A percentile compares a stretch with the other conserved stretches of the same genome.
These are phyloP conservation scores for Sarcophaga caerulescens DNA, from an alignment of 2,888 invertebrate species.

Conservation along the genomic window DNA sequence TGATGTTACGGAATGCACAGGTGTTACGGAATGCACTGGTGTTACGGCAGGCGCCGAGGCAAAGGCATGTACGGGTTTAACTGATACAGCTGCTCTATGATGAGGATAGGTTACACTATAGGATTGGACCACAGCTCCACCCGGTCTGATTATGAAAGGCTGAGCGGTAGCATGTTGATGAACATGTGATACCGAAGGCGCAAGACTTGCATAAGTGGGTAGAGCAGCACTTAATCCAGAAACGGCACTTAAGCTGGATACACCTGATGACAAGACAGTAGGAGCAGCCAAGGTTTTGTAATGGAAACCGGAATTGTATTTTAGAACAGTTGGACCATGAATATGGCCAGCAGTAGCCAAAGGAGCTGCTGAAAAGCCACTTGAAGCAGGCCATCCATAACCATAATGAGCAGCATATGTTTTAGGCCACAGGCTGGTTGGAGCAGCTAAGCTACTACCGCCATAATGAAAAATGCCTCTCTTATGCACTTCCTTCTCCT, in stretches of 20 bases:
- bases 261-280: slow-evolving; percentile 20
- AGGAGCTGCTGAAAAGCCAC: slow-evolving; percentile 66
- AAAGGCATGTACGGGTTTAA: slow-evolving; percentile 56
- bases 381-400: slow-evolving; percentile 74
- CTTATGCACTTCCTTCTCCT: slow-evolving; percentile 73
- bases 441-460: slow-evolving; percentile 40
- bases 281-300: slow-evolving; percentile 48
- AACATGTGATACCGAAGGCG: slow-evolving; percentile 44
- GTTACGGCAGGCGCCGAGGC: slow-evolving; percentile 62
- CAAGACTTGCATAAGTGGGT: slow-evolving; percentile 31
- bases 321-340: slow-evolving; percentile 35
- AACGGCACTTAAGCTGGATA: slow-evolving; percentile 9
- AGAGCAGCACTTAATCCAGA: slow-evolving; percentile 37
- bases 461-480: slow-evolving; percentile 75
- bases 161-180: slow-evolving; percentile 68
- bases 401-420: slow-evolving; percentile 78
- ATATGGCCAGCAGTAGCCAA: slow-evolving; percentile 66
- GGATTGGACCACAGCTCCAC: slow-evolving; percentile 78
- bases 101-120: slow-evolving; percentile 79
- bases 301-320: slow-evolving; percentile 47
- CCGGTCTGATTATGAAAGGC: slow-evolving; percentile 77
- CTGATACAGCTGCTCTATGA: slow-evolving; percentile 72
- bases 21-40: slow-evolving; percentile 48
- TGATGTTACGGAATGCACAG: slow-evolving; percentile 23
- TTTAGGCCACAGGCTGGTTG: slow-evolving; percentile 74